Evolutionary conservation across 2,113 vertebrate species (phyloP).

Genomic region (Neolamprologus ventralis): DNA sequence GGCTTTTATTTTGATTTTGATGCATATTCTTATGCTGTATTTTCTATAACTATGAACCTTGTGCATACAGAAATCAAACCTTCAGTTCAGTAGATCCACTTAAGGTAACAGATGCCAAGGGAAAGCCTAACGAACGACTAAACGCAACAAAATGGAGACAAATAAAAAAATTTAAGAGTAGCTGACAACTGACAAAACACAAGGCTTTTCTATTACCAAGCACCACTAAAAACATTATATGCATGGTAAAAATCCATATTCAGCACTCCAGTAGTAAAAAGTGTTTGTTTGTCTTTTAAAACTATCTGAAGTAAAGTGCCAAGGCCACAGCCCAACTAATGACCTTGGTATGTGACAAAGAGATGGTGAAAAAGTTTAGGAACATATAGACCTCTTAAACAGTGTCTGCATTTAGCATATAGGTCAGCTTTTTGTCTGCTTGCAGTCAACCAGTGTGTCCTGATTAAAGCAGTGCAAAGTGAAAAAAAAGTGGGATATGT

Average conservation of each 20-base stretch:
- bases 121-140: background rate
- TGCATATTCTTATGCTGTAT: background rate
- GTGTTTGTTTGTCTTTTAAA: background rate
- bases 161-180: background rate
- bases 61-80: background rate
- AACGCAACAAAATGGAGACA: background rate
- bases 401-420: constrained; percentile 58
- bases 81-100: background rate
- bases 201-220: background rate
- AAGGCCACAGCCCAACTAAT: background rate
- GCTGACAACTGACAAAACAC: background rate
- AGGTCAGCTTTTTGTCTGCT: constrained; percentile 56
- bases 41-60: background rate
- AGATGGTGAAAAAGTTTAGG: constrained; percentile 14
- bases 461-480: constrained; percentile 32
- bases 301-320: background rate
- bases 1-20: background rate
- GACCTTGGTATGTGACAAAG: constrained; percentile 15
- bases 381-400: constrained; percentile 23
- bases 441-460: constrained; percentile 44
- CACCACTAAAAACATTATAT: background rate
- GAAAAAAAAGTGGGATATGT: constrained; percentile 37
- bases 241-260: background rate
- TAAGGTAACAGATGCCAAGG: background rate
- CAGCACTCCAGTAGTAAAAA: background rate